These are phyloP conservation scores for Acrocephalus scirpaceus DNA, from an alignment of 2,797 vertebrate genomes.

Conservation along the genomic window DNA sequence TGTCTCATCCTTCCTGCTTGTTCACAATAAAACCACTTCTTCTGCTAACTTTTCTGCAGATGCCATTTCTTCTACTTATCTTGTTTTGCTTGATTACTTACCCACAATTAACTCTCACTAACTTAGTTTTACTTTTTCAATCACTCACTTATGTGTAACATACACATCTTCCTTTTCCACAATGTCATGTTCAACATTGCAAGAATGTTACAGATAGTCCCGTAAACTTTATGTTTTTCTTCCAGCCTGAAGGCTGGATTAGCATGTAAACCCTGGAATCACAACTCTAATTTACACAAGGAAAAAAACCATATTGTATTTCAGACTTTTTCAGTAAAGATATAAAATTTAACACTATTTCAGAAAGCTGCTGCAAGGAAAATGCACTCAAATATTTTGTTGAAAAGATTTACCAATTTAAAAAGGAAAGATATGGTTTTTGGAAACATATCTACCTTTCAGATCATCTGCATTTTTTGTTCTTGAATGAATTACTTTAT, in stretches of 20 bases:
- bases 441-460: neutral
- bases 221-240: neutral
- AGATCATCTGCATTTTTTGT: neutral
- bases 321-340: neutral
- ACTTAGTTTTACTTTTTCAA: neutral
- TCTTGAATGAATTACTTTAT: neutral
- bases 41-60: neutral
- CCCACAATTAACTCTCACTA: neutral
- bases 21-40: neutral
- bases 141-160: neutral
- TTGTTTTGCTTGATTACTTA: slow-evolving; percentile 40
- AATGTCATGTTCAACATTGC: neutral
- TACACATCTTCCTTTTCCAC: neutral
- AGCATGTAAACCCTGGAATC: neutral
- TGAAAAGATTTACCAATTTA: neutral
- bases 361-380: neutral
- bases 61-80: neutral
- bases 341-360: neutral
- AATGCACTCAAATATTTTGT: neutral
- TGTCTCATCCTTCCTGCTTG: neutral
- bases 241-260: neutral
- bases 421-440: neutral
- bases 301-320: neutral
- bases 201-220: neutral
- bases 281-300: neutral